Conservation (phyloP, 1,140 invertebrate genomes). For the Ylistrum balloti region DNA sequence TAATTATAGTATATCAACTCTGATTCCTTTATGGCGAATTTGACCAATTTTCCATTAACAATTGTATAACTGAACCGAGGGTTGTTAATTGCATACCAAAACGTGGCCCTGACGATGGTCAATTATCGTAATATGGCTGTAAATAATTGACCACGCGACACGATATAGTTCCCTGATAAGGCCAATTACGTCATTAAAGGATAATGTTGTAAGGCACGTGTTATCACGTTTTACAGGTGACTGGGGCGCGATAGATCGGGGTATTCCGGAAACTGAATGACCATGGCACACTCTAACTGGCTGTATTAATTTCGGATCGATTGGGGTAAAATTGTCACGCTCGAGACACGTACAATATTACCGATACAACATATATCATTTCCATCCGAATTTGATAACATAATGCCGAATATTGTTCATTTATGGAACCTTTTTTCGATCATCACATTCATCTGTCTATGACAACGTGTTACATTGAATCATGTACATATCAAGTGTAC, state of each 20-base stretch:
- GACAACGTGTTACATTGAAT: no score
- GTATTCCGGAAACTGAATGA: neutral
- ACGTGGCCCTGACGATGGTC: neutral
- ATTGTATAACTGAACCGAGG: no score
- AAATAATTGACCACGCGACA: slow-evolving; percentile 5
- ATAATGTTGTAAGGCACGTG: slow-evolving; percentile 17
- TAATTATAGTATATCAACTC: slow-evolving; percentile 4
- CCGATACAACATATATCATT: no score
- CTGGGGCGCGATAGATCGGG: neutral
- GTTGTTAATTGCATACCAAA: neutral
- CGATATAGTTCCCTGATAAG: neutral
- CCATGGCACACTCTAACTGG: neutral
- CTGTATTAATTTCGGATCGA: neutral
- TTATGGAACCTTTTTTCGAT: no score
- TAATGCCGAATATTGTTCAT: no score
- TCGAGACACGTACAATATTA: neutral
- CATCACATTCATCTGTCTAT: no score
- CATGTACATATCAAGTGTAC: no score
- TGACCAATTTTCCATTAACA: neutral
- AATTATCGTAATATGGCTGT: slow-evolving; percentile 28
- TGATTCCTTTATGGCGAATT: neutral
- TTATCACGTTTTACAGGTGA: slow-evolving; percentile 34
- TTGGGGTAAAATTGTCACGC: neutral
- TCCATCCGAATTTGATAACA: no score
- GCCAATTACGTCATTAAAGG: slow-evolving; percentile 17